Percentiles rank a stretch among this genome's conserved stretches.
These are phyloP conservation scores for Lepus timidus DNA, from an alignment of 2,113 vertebrate species.

Conservation along the genomic window DNA sequence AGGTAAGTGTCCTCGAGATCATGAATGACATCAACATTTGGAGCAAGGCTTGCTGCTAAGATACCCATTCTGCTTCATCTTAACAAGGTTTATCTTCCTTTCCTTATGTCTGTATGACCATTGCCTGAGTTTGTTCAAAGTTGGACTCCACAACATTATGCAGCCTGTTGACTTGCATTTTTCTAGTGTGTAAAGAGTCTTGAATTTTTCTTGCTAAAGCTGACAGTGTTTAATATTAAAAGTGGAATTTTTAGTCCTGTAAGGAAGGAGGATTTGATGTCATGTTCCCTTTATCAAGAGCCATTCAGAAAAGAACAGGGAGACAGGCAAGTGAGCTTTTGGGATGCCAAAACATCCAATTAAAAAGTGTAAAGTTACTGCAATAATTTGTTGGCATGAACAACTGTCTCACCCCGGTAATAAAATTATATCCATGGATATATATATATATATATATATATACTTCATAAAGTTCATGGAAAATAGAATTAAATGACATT, in stretches of 20 bases:
- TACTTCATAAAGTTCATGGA: too few relatives aligned
- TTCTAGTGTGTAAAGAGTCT: neutral
- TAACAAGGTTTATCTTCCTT: neutral
- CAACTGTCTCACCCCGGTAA: neutral
- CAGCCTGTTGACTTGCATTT: neutral
- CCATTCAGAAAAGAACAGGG: neutral
- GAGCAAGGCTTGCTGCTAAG: neutral
- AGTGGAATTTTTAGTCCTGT: neutral
- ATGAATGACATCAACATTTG: neutral
- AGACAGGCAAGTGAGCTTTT: neutral
- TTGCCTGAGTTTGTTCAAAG: neutral
- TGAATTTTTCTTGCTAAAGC: neutral
- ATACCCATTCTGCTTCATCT: neutral
- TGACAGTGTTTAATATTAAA: neutral
- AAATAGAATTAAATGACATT: too few relatives aligned
- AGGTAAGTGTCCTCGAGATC: constrained; percentile 75
- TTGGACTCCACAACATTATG: neutral
- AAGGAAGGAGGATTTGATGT: neutral
- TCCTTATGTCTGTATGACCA: neutral
- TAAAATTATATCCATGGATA: neutral
- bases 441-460: too few relatives aligned
- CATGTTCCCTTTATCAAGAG: neutral
- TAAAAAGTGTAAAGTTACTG: neutral
- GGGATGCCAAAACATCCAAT: constrained; percentile 10
- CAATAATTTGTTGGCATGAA: neutral